phyloP scores from a whole-genome alignment of 2,797 vertebrate species.

The Philypnodon macrostomus region DNA sequence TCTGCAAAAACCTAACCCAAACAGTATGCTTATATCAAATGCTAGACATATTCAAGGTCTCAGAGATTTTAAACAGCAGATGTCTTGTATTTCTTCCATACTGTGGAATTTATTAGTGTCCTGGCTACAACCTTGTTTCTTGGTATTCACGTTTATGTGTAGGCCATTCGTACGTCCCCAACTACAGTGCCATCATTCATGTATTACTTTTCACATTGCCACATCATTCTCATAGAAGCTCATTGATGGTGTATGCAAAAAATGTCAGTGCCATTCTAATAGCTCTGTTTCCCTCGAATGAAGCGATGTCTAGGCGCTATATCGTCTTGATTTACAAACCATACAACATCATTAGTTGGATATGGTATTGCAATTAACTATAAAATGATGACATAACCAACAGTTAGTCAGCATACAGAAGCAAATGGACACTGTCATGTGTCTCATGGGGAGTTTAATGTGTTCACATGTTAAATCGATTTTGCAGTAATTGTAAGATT shows the following conservation, averaged over 20 bases:
- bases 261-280: no score
- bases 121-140: constrained; percentile 8
- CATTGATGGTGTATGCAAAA: not conserved
- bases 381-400: constrained; percentile 5
- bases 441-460: constrained; percentile 11
- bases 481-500: not conserved
- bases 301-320: not conserved
- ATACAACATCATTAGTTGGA: constrained; percentile 15
- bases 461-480: constrained; percentile 15
- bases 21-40: constrained; percentile 8
- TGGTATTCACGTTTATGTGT: no score
- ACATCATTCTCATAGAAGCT: no score
- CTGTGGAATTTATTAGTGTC: constrained; percentile 28
- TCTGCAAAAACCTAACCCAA: constrained; percentile 28
- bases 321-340: constrained; percentile 20
- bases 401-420: constrained; percentile 12
- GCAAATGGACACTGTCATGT: no score
- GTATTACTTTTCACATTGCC: no score
- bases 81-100: constrained; percentile 4
- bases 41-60: not conserved
- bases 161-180: no score
- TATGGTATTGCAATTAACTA: constrained; percentile 18
- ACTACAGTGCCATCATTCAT: no score
- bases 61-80: constrained; percentile 1
- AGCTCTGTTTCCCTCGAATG: no score